Conservation (phyloP, 1,140 invertebrate genomes). For the Caerostris darwini region DNA sequence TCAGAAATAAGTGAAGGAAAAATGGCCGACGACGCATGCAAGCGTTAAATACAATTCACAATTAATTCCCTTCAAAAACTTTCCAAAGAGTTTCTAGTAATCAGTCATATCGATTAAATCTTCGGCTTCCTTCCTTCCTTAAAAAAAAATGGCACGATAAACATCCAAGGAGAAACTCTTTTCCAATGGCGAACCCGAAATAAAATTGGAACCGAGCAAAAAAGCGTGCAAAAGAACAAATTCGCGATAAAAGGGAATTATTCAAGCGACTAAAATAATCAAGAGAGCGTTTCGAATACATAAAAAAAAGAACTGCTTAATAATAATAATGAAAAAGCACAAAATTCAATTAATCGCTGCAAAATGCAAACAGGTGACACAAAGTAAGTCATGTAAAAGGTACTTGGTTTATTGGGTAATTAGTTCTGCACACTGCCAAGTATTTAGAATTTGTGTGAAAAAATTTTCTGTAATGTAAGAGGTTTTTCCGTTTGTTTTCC, state of each 20-base stretch:
- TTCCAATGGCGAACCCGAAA: not conserved
- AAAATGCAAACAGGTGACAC: slow-evolving; percentile 63
- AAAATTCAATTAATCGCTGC: slow-evolving; percentile 63
- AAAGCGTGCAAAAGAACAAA: not conserved
- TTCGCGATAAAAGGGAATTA: slow-evolving; percentile 45
- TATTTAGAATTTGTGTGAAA: slow-evolving; percentile 35
- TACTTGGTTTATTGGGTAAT: not conserved
- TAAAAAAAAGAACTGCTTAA: not conserved
- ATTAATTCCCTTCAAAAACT: not conserved
- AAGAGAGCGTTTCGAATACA: slow-evolving; percentile 15
- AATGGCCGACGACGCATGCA: not conserved
- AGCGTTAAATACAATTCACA: not conserved
- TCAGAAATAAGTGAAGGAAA: not conserved
- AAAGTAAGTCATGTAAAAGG: too few relatives aligned
- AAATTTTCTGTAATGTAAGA: too few relatives aligned
- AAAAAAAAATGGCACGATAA: not conserved
- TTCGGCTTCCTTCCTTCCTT: too few relatives aligned
- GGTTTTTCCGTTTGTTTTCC: slow-evolving; percentile 58
- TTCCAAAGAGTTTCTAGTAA: too few relatives aligned
- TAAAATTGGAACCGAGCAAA: slow-evolving; percentile 9
- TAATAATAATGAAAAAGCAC: not conserved
- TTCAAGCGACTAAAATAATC: slow-evolving; percentile 64
- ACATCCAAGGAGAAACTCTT: not conserved
- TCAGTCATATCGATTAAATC: too few relatives aligned
- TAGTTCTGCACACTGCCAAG: slow-evolving; percentile 37